These are phyloP conservation scores for Euwallacea similis DNA, from an alignment of 1,140 invertebrate genomes.

Conservation along the genomic window DNA sequence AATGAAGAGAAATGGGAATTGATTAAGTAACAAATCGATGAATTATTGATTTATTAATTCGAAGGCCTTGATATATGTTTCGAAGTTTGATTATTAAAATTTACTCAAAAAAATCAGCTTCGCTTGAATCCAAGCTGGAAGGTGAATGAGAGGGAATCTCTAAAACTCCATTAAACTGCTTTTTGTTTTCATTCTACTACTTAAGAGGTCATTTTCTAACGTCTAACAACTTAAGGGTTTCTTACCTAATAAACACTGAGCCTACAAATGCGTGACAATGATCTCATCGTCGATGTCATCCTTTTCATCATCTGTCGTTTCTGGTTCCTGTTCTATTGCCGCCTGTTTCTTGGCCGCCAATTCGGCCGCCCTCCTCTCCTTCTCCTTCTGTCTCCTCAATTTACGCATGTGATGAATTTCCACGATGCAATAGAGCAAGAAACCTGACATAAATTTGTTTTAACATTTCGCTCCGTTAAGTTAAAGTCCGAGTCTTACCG, in stretches of 20 bases:
- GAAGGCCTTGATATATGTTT: too few species aligned
- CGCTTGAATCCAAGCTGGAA: neutral
- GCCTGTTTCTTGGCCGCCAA: conserved; percentile 52
- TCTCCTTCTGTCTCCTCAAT: conserved; percentile 66
- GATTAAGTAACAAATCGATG: neutral
- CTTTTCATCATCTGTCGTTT: conserved; percentile 79
- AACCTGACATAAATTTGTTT: conserved; percentile 59
- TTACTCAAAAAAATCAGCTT: neutral
- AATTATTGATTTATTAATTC: neutral
- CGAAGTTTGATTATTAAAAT: neutral
- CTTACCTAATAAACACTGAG: conserved; percentile 29
- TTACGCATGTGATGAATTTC: conserved; percentile 82
- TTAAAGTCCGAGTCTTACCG: conserved; percentile 11
- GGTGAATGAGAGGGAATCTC: neutral
- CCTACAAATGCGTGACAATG: conserved; percentile 79
- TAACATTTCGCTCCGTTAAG: neutral
- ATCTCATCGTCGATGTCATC: conserved; percentile 85
- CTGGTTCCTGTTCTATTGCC: conserved; percentile 56
- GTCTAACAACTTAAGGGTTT: neutral
- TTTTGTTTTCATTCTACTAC: neutral
- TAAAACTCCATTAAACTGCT: neutral
- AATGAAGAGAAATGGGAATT: neutral
- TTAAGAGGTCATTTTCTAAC: neutral
- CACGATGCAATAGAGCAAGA: conserved; percentile 78
- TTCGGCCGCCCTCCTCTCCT: conserved; percentile 68